phyloP scores from a whole-genome alignment of 2,888 invertebrate species.

The Rosalia funebris region DNA sequence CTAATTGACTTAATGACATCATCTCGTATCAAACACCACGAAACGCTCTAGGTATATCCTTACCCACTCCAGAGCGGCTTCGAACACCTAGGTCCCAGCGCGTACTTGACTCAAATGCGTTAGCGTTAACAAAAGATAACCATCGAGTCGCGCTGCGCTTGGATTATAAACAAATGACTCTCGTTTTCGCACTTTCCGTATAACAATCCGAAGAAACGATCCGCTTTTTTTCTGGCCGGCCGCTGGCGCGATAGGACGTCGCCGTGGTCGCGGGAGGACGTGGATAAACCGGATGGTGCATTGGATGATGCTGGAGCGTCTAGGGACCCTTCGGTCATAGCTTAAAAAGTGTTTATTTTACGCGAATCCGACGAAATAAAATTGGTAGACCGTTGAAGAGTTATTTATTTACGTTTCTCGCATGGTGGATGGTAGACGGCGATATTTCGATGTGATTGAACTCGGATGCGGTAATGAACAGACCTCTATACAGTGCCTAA shows the following conservation, averaged over 20 bases:
- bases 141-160: conserved; percentile 17
- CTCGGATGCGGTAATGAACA: background rate
- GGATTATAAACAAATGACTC: conserved; percentile 29
- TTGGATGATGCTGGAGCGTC: background rate
- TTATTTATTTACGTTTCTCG: conserved; percentile 4
- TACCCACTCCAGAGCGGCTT: conserved; percentile 27
- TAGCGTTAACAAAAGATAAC: conserved; percentile 37
- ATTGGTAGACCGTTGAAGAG: background rate
- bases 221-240: background rate
- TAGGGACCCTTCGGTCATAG: background rate
- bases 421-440: conserved; percentile 2
- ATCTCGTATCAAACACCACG: conserved; percentile 1
- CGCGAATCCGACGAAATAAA: conserved; percentile 16
- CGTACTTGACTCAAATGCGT: conserved; percentile 25
- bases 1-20: conserved; percentile 19
- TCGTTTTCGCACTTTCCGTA: conserved; percentile 14
- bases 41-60: conserved; percentile 6
- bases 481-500: conserved; percentile 5
- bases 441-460: conserved; percentile 5
- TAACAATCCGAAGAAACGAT: background rate
- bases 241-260: background rate
- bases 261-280: background rate
- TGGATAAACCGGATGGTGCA: conserved; percentile 13
- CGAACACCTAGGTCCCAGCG: conserved; percentile 21
- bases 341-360: conserved; percentile 15